Conservation (phyloP, 1,140 invertebrate genomes). For the Magallana gigas region DNA sequence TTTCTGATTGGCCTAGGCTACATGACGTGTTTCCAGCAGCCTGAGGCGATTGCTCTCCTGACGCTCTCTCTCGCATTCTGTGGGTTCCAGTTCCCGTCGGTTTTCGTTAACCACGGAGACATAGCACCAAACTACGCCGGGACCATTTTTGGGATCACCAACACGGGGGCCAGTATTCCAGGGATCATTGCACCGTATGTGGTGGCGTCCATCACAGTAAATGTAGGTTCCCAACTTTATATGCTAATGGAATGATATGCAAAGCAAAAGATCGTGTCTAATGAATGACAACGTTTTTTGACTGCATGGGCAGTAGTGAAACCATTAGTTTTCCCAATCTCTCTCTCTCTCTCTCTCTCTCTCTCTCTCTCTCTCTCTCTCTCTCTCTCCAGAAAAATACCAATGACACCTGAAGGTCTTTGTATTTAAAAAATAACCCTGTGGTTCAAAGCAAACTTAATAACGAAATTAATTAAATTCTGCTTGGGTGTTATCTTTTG, state of each 20-base stretch:
- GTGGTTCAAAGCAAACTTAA: too few species aligned
- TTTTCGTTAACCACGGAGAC: conserved; percentile 91
- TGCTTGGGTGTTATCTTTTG: too few species aligned
- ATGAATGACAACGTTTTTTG: too few species aligned
- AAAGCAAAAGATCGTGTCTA: too few species aligned
- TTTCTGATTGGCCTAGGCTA: conserved; percentile 70
- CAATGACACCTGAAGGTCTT: too few species aligned
- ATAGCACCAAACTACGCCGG: conserved; percentile 89
- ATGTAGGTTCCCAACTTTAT: conserved; percentile 66
- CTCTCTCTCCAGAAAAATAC: too few species aligned
- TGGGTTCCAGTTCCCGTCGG: conserved; percentile 82
- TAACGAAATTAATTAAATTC: too few species aligned
- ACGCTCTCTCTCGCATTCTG: conserved; percentile 70
- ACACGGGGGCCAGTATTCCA: conserved; percentile 91
- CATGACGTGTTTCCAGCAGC: conserved; percentile 69
- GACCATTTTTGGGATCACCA: conserved; percentile 91
- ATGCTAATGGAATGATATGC: too few species aligned
- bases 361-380: too few species aligned
- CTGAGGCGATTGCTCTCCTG: conserved; percentile 68
- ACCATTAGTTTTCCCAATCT: background rate
- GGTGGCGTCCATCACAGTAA: conserved; percentile 86
- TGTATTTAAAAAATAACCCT: too few species aligned
- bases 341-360: too few species aligned
- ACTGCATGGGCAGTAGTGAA: too few species aligned
- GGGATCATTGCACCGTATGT: conserved; percentile 91